A percentile compares a stretch with the other conserved stretches of the same genome.
These are phyloP conservation scores for Branchinecta lynchi DNA, from an alignment of 1,140 invertebrate species.

Conservation along the genomic window DNA sequence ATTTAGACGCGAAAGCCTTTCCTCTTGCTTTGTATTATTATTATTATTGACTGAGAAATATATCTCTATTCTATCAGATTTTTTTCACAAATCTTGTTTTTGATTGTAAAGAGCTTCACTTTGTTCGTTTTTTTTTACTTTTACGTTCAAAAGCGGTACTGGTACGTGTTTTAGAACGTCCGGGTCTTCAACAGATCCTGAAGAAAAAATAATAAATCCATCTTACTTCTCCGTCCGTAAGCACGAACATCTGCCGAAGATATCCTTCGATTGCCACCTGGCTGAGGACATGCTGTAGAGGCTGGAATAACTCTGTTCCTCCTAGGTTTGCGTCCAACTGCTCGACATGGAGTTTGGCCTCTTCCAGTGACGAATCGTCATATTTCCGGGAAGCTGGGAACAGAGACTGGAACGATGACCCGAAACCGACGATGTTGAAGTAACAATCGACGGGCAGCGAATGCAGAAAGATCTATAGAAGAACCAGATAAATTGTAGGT, in stretches of 20 bases:
- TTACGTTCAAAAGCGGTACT: too few species aligned
- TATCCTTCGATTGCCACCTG: constrained; percentile 26
- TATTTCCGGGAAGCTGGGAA: constrained; percentile 23
- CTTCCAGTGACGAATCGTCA: constrained; percentile 18
- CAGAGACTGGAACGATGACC: constrained; percentile 20
- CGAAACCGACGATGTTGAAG: constrained; percentile 25
- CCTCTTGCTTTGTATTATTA: too few species aligned
- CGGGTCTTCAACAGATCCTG: background rate
- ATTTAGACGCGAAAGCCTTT: too few species aligned
- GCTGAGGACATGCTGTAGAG: constrained; percentile 28
- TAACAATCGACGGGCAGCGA: constrained; percentile 24
- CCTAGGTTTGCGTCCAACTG: constrained; percentile 28
- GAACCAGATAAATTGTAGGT: too few species aligned
- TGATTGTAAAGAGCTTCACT: too few species aligned
- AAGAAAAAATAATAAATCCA: constrained; percentile 15
- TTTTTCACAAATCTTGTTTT: too few species aligned
- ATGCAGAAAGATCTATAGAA: constrained; percentile 23
- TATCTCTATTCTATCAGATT: background rate
- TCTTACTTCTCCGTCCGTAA: constrained; percentile 32
- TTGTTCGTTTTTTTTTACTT: too few species aligned
- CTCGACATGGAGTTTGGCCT: constrained; percentile 19
- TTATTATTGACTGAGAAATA: too few species aligned
- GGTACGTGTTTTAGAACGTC: too few species aligned
- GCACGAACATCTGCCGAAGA: constrained; percentile 29
- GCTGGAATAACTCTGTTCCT: constrained; percentile 32